Conservation (phyloP, 2,797 vertebrate species). For the Pipistrellus pygmaeus region DNA sequence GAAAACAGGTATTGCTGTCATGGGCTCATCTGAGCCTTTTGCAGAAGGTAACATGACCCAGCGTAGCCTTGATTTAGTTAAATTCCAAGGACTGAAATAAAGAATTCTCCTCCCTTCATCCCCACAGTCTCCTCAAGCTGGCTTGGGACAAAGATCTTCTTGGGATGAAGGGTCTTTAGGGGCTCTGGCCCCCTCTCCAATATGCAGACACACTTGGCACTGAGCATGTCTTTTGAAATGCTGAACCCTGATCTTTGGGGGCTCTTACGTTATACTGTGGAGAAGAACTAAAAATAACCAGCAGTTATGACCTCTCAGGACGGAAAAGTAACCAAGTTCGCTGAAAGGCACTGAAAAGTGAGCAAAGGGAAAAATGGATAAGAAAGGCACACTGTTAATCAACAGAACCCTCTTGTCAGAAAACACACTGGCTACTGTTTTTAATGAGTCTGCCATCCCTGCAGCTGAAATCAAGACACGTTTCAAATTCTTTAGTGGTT, state of each 20-base stretch:
- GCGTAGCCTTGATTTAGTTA: background rate
- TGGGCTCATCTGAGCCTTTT: background rate
- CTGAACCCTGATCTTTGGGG: background rate
- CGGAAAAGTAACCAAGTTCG: conserved; percentile 58
- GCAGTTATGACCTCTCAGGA: background rate
- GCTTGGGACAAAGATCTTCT: background rate
- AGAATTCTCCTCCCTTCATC: background rate
- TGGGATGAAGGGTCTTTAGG: background rate
- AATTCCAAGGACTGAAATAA: background rate
- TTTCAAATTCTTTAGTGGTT: conserved; percentile 45
- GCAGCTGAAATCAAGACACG: conserved; percentile 50
- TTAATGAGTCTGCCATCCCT: conserved; percentile 64
- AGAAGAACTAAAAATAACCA: conserved; percentile 63
- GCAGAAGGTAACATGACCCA: background rate
- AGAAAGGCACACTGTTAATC: conserved; percentile 77
- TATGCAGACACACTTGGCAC: background rate
- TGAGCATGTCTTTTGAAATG: conserved; percentile 27
- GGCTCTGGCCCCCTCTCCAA: background rate
- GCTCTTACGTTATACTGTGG: background rate
- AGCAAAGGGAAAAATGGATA: conserved; percentile 27
- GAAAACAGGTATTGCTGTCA: background rate
- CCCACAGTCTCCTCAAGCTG: background rate
- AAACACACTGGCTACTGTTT: conserved; percentile 75
- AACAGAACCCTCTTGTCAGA: conserved; percentile 83
- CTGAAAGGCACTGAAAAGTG: conserved; percentile 44